Base-by-base conservation (phyloP, 2,888 invertebrate species). In the Anthophora plumipes region DNA sequence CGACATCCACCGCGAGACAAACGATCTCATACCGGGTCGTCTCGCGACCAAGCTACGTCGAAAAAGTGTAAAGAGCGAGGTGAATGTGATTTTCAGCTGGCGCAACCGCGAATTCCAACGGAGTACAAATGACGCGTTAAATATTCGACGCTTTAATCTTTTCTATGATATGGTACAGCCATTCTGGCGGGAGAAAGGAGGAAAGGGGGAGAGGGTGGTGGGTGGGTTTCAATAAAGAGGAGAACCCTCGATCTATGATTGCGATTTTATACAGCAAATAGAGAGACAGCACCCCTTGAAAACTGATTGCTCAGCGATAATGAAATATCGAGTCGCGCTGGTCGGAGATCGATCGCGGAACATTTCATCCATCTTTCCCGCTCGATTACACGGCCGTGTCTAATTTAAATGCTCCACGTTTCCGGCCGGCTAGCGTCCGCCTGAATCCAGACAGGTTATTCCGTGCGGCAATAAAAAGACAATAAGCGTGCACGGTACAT, bases 401-500 rank as follows among this genome's bases (percentile, higher is more conserved):
- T 79, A 74, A 81, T 80, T 81, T 81, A 79, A 80, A 76, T 57
- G 72, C 63, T 48, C 59, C 59, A 22, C 78, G 60, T 67, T 73
- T 78, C 80, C 63, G 46, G 50, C 22, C 43, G 39, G 60, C n/a
- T 50, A 39, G 52, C 41, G 63, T 31, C 55, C 52, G n/a, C n/a
- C 48, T 43, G 61, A 64, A 52, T 55, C 79, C 70, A 75, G 74
- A 75, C 81, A 75, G 80, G 80, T 75, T 80, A 81, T 80, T 72
- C 67, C 64, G 50, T 11, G 31, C 43, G 61, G 55, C 74, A 41
- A 77, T 72, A 81, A 77, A 71, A 70, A 75, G 69, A 77, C 70
- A 74, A 77, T 60, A 74, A 46, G 57, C 52, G 17, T n/a, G n/a
- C 50, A 43, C 43, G 54, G 64, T 63, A 55, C 43, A 46, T 74